Conservation (phyloP, 2,113 vertebrate species). For the Plestiodon gilberti region DNA sequence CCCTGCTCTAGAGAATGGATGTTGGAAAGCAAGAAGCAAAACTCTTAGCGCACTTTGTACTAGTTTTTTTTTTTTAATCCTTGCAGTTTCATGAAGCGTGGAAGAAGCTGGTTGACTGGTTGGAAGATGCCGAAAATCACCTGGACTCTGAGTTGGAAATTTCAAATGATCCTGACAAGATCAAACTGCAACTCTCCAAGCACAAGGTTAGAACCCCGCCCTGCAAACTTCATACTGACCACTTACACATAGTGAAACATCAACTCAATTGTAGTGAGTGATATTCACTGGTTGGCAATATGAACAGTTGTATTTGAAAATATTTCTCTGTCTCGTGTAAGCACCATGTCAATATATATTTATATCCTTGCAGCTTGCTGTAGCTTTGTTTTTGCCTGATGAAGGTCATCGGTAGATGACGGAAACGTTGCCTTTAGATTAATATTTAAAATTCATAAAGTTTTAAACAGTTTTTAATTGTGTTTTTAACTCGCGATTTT, state of each 20-base stretch:
- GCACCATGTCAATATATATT: neutral
- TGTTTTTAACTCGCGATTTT: too few species aligned
- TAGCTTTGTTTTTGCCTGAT: too few species aligned
- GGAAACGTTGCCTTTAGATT: too few species aligned
- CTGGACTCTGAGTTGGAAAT: slow-evolving; percentile 97
- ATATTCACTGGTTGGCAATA: neutral
- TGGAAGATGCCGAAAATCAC: slow-evolving; percentile 95
- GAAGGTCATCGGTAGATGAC: too few species aligned
- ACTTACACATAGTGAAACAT: neutral
- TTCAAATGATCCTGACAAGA: slow-evolving; percentile 98
- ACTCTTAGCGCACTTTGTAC: neutral
- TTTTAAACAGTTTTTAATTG: too few species aligned
- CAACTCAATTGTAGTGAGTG: neutral
- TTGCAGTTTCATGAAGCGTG: slow-evolving; percentile 96
- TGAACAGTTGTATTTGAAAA: neutral
- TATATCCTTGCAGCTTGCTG: too few species aligned
- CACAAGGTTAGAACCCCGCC: slow-evolving; percentile 87
- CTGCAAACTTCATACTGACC: rapidly evolving
- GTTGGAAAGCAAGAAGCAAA: neutral
- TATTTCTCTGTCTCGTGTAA: neutral
- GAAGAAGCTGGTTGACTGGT: slow-evolving; percentile 96
- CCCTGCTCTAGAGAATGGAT: neutral
- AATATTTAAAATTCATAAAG: too few species aligned
- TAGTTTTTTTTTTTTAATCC: neutral
- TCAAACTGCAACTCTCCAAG: slow-evolving; percentile 94